Conservation (phyloP, 2,888 invertebrate genomes). For the Tachina fera region DNA sequence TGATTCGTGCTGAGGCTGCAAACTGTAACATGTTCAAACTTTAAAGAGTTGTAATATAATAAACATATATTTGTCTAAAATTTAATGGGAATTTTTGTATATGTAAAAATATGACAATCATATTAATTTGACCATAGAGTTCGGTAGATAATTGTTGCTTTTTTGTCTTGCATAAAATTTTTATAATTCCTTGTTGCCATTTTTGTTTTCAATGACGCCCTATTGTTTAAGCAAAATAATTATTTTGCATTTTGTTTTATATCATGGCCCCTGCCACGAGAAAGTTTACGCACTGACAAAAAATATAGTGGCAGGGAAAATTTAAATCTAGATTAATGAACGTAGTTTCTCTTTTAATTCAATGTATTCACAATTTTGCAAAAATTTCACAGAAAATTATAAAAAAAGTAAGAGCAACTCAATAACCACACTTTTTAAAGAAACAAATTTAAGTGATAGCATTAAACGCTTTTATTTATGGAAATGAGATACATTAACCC, state of each 20-base stretch:
- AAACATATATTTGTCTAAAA: neutral
- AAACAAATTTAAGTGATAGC: too few relatives aligned
- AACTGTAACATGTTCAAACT: neutral
- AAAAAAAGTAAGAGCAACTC: neutral
- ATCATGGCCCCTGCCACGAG: slow-evolving; percentile 13
- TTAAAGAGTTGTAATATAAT: neutral
- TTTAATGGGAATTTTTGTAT: neutral
- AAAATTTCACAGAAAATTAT: neutral
- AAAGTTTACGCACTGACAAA: slow-evolving; percentile 37
- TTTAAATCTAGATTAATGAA: slow-evolving; percentile 52
- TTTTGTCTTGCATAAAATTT: slow-evolving; percentile 1
- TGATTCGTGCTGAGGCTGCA: slow-evolving; percentile 2
- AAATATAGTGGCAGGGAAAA: slow-evolving; percentile 42
- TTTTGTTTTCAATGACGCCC: slow-evolving; percentile 30
- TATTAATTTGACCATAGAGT: neutral
- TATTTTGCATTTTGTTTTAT: neutral
- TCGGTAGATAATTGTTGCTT: slow-evolving; percentile 16
- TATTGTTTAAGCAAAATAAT: slow-evolving; percentile 46
- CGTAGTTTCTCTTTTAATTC: neutral
- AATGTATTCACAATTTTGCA: neutral
- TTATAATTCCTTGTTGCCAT: slow-evolving; percentile 5
- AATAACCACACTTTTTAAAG: too few relatives aligned
- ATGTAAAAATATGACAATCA: neutral
- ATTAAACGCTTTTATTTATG: too few relatives aligned
- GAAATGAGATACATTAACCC: too few relatives aligned